A percentile compares a stretch with the other conserved stretches of the same genome.
phyloP scores from a whole-genome alignment of 2,888 invertebrate genomes.

The Noctua pronuba region DNA sequence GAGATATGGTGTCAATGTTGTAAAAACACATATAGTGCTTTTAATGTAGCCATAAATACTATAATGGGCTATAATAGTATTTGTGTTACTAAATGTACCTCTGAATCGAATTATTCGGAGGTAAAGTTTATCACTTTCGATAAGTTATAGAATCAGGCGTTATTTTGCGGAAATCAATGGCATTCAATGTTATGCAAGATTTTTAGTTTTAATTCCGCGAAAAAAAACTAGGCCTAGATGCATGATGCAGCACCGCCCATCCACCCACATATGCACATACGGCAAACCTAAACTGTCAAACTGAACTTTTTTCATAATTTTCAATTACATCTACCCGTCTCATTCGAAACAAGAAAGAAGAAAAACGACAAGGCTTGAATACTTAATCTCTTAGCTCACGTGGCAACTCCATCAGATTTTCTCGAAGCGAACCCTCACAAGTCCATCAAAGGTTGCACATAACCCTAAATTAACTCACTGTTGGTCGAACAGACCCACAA shows the following conservation, averaged over 20 bases:
- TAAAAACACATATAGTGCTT: neutral
- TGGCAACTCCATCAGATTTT: slow-evolving; percentile 30
- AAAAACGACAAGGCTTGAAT: slow-evolving; percentile 6
- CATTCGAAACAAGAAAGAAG: neutral
- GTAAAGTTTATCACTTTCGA: neutral
- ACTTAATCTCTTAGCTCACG: slow-evolving; percentile 41
- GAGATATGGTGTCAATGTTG: neutral
- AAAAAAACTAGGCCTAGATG: too few relatives aligned
- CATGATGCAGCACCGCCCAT: too few relatives aligned
- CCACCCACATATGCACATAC: too few relatives aligned
- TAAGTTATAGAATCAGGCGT: too few relatives aligned
- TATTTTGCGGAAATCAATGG: too few relatives aligned
- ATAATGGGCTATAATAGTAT: neutral
- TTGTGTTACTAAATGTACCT: neutral
- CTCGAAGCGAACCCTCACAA: slow-evolving; percentile 51
- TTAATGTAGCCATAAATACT: neutral
- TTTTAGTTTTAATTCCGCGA: too few relatives aligned
- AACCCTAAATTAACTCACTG: slow-evolving; percentile 70
- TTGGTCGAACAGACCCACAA: slow-evolving; percentile 58
- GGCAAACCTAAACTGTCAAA: too few relatives aligned
- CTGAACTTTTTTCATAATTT: too few relatives aligned
- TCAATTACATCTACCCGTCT: neutral
- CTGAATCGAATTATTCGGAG: neutral
- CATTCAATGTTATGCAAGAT: too few relatives aligned
- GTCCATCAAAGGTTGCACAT: slow-evolving; percentile 64